Evolutionary conservation across 2,797 vertebrate species (phyloP).

Genomic region (Thripadectes ignobilis): DNA sequence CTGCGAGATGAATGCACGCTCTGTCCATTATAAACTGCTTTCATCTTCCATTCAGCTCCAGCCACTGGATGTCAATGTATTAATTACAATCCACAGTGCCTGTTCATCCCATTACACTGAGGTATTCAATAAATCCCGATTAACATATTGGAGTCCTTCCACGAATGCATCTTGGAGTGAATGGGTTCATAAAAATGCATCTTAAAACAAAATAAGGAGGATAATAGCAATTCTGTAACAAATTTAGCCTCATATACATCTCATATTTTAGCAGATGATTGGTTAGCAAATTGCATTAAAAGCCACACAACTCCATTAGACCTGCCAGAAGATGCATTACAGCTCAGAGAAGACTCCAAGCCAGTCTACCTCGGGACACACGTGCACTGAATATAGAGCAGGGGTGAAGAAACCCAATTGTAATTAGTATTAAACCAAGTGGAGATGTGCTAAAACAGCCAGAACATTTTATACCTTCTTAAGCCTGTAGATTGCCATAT

Average conservation of each 20-base stretch:
- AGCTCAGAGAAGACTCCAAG: neutral
- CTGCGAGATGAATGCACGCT: neutral
- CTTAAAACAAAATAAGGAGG: slow-evolving; percentile 19
- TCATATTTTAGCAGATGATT: slow-evolving; percentile 8
- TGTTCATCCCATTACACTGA: neutral
- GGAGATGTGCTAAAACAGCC: neutral
- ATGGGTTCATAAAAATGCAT: slow-evolving; percentile 5
- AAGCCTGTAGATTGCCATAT: neutral
- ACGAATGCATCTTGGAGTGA: neutral
- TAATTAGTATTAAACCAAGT: neutral
- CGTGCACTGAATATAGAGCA: neutral
- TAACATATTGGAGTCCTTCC: slow-evolving; percentile 34
- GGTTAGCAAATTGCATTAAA: slow-evolving; percentile 3
- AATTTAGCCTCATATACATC: neutral
- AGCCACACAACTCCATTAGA: neutral
- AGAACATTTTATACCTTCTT: neutral
- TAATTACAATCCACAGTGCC: slow-evolving; percentile 10
- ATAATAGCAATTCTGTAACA: slow-evolving; percentile 5
- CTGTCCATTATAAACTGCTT: neutral
- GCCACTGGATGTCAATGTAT: slow-evolving; percentile 2
- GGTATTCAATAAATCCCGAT: slow-evolving; percentile 50
- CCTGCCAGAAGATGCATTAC: neutral
- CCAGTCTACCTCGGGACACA: neutral
- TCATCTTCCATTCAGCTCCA: slow-evolving; percentile 9
- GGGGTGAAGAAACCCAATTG: neutral